Evolutionary conservation across 2,888 invertebrate species (phyloP).

Genomic region (Aleiodes leptofemur): DNA sequence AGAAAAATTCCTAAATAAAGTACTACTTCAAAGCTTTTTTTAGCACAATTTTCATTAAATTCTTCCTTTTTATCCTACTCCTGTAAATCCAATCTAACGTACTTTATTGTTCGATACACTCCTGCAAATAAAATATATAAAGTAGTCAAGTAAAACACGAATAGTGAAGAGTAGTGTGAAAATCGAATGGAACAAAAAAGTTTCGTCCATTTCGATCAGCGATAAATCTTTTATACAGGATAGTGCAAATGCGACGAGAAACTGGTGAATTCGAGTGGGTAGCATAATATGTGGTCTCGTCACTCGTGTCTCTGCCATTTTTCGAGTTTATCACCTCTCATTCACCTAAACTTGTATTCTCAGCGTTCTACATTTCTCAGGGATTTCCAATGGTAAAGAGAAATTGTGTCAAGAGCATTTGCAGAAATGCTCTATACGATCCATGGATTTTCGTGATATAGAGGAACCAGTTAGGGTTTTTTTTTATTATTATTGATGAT

Average conservation of each 20-base stretch:
- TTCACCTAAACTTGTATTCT: conserved; percentile 2
- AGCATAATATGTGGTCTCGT: conserved; percentile 29
- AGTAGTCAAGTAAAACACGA: conserved; percentile 13
- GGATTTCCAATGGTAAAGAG: neutral
- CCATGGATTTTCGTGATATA: too few species aligned
- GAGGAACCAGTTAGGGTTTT: too few species aligned
- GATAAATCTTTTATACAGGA: conserved; percentile 30
- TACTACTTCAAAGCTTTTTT: neutral
- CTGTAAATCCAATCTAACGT: conserved; percentile 13
- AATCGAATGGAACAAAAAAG: conserved; percentile 13
- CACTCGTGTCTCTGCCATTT: conserved; percentile 5
- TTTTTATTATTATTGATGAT: too few species aligned
- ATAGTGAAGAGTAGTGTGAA: neutral
- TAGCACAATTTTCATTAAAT: conserved; percentile 6
- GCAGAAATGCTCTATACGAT: too few species aligned
- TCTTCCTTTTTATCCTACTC: neutral
- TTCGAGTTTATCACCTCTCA: conserved; percentile 17
- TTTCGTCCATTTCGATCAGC: conserved; percentile 35
- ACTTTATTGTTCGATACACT: neutral
- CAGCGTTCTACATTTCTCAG: neutral
- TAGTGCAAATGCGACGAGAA: conserved; percentile 26
- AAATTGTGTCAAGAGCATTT: too few species aligned
- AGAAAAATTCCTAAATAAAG: neutral
- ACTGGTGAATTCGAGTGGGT: neutral
- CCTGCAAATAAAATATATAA: conserved; percentile 18